Evolutionary conservation across 2,797 vertebrate species (phyloP).

Genomic region (Coluber constrictor): DNA sequence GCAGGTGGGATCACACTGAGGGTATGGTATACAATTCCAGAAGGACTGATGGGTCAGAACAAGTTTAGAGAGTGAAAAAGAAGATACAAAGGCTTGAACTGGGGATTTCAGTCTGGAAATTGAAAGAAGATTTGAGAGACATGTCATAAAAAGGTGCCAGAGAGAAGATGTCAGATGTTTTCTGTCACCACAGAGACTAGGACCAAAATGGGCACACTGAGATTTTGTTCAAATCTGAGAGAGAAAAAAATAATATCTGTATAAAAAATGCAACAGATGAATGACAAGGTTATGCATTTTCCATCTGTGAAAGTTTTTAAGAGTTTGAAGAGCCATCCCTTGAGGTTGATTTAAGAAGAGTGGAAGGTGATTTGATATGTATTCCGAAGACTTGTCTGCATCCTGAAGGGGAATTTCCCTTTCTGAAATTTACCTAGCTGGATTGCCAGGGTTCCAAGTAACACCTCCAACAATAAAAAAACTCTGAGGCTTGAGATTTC

Average conservation of each 20-base stretch:
- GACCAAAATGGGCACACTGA: neutral
- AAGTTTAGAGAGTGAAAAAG: neutral
- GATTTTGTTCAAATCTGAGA: neutral
- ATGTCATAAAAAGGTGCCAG: neutral
- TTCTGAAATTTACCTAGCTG: neutral
- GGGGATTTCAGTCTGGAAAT: neutral
- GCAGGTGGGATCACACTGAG: neutral
- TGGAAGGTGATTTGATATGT: neutral
- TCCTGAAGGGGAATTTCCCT: neutral
- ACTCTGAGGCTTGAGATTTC: no score
- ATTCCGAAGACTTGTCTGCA: neutral
- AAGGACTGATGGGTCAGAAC: neutral
- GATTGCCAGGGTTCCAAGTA: no score
- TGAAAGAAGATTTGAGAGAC: neutral
- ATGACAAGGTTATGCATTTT: neutral
- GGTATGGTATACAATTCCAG: neutral
- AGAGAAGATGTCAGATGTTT: neutral
- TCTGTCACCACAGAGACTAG: neutral
- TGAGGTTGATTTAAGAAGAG: neutral
- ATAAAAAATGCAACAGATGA: neutral
- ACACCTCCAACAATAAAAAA: no score
- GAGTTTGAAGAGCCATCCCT: neutral
- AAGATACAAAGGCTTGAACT: neutral
- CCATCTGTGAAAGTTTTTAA: neutral
- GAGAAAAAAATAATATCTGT: neutral